A percentile compares a stretch with the other conserved stretches of the same genome.
Evolutionary conservation across 2,797 vertebrate genomes (phyloP).

Genomic region (Pseudomugil gertrudae): DNA sequence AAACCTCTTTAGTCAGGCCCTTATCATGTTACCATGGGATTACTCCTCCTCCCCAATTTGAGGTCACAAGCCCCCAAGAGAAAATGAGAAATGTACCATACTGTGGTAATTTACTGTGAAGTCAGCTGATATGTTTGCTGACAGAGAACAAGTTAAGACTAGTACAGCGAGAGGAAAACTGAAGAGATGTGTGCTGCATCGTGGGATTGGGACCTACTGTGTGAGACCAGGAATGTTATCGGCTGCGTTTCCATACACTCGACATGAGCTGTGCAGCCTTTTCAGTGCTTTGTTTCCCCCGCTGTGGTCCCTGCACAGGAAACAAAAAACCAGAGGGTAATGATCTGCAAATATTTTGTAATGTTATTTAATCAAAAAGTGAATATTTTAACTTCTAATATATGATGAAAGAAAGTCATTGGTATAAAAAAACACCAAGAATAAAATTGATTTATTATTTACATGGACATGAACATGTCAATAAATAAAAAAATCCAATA

Average conservation of each 20-base stretch:
- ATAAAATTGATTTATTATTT: too few relatives aligned
- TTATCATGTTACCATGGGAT: neutral
- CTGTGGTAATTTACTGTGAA: conserved; percentile 41
- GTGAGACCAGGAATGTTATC: conserved; percentile 96
- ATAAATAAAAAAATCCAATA: too few relatives aligned
- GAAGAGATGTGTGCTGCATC: conserved; percentile 1
- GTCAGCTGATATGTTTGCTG: conserved; percentile 43
- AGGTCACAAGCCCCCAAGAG: neutral
- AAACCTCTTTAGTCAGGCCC: neutral
- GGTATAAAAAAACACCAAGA: neutral
- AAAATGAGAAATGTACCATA: conserved; percentile 8
- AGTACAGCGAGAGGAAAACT: conserved; percentile 6
- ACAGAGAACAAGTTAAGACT: conserved; percentile 29
- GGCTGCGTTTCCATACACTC: conserved; percentile 89
- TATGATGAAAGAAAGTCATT: neutral
- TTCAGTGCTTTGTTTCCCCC: conserved; percentile 91
- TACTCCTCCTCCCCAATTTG: neutral
- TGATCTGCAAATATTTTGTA: neutral
- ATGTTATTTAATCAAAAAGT: neutral
- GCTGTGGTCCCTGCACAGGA: conserved; percentile 89
- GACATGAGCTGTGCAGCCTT: conserved; percentile 85
- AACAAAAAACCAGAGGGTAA: conserved; percentile 21
- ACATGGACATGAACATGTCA: neutral
- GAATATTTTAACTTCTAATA: neutral
- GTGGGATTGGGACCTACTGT: conserved; percentile 84